These are phyloP conservation scores for Octonoba sinensis DNA, from an alignment of 2,888 invertebrate genomes.

Conservation along the genomic window DNA sequence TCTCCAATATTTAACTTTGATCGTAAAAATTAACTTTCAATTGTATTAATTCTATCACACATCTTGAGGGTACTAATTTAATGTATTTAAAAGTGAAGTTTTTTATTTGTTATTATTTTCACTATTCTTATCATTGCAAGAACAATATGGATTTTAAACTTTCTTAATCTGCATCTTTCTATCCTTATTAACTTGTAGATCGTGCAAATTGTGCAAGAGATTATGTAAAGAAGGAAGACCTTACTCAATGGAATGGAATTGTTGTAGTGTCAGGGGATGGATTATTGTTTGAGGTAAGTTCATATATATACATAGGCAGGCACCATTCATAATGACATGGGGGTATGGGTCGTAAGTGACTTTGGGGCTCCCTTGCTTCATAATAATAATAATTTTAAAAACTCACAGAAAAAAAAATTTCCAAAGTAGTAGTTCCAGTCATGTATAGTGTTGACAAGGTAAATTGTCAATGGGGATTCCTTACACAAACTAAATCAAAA, in stretches of 20 bases:
- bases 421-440: too few species aligned
- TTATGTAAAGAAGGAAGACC: conserved; percentile 69
- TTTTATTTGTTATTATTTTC: not conserved
- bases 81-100: not conserved
- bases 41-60: not conserved
- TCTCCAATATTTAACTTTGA: not conserved
- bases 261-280: conserved; percentile 77
- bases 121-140: not conserved
- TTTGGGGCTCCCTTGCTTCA: too few species aligned
- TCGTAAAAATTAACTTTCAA: not conserved
- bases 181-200: conserved; percentile 33
- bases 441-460: too few species aligned
- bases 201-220: conserved; percentile 85
- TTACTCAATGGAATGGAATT: conserved; percentile 82
- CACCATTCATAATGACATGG: too few species aligned
- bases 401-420: too few species aligned
- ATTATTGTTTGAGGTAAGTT: conserved; percentile 72
- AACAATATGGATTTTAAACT: not conserved
- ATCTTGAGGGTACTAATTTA: not conserved
- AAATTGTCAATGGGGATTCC: too few species aligned
- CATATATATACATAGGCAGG: not conserved
- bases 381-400: too few species aligned
- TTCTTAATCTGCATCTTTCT: not conserved
- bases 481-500: too few species aligned
- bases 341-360: too few species aligned